A percentile compares a stretch with the other conserved stretches of the same genome.
phyloP scores from a whole-genome alignment of 2,113 vertebrate species.

The Clarias gariepinus region DNA sequence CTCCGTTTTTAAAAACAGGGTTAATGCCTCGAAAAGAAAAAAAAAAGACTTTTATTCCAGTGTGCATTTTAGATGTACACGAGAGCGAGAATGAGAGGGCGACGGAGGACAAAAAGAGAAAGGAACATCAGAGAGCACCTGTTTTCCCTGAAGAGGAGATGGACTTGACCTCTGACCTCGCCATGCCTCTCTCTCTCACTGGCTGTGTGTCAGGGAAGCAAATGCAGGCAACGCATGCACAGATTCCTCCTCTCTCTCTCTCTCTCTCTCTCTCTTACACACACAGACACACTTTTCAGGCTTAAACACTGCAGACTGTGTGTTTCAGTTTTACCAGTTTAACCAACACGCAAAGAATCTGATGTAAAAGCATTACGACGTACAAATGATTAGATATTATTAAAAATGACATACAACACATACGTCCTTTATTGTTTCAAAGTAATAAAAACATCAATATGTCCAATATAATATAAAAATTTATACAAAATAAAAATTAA shows the following conservation, averaged over 20 bases:
- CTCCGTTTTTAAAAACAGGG: slow-evolving; percentile 83
- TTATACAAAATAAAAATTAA: not conserved
- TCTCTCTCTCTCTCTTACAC: not conserved
- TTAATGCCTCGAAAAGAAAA: slow-evolving; percentile 83
- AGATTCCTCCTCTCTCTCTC: not conserved
- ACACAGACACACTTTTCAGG: not conserved
- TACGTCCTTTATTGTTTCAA: not conserved
- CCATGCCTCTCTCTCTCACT: not conserved
- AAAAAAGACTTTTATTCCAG: slow-evolving; percentile 56
- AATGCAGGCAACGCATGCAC: slow-evolving; percentile 70
- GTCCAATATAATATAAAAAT: not conserved
- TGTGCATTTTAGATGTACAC: slow-evolving; percentile 67
- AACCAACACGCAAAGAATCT: not conserved
- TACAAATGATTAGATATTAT: not conserved
- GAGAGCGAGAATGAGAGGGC: slow-evolving; percentile 19
- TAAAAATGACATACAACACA: not conserved
- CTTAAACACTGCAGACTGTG: not conserved
- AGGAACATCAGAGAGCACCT: slow-evolving; percentile 71
- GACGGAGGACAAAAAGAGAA: slow-evolving; percentile 29
- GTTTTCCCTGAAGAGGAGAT: slow-evolving; percentile 76
- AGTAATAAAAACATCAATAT: not conserved
- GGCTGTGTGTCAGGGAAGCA: slow-evolving; percentile 66
- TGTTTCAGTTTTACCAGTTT: not conserved
- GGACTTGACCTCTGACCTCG: slow-evolving; percentile 77
- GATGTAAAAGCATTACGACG: not conserved